Conservation (phyloP, 2,113 vertebrate species). For the Felis chaus region DNA sequence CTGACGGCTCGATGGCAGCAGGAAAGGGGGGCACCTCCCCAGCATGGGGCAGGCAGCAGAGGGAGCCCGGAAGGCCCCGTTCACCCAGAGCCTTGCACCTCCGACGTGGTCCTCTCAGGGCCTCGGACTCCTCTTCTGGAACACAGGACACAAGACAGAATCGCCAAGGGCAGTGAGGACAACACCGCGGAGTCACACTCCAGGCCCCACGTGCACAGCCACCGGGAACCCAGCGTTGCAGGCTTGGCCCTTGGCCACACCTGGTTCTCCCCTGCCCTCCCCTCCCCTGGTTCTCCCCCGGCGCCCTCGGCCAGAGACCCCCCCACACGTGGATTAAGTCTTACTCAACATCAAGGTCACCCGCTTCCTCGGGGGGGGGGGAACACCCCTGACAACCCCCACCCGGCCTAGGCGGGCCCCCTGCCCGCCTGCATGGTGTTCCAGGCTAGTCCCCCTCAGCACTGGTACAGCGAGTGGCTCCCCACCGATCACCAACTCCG, state of each 20-base stretch:
- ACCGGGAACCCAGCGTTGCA: background rate
- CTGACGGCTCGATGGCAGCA: background rate
- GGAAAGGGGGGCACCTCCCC: background rate
- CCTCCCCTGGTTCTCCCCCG: background rate
- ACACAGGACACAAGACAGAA: background rate
- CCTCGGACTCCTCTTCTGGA: background rate
- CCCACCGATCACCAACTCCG: background rate
- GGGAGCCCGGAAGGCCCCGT: background rate
- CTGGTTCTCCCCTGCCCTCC: background rate
- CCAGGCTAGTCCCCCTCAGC: background rate
- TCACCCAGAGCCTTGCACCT: background rate
- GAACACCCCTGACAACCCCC: background rate
- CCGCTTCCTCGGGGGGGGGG: background rate
- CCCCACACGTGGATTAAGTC: too few relatives aligned
- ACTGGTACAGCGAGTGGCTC: background rate
- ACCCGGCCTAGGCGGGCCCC: background rate
- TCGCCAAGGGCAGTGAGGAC: background rate
- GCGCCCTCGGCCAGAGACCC: background rate
- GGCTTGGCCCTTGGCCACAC: background rate
- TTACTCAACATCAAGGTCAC: background rate
- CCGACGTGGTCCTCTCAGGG: background rate
- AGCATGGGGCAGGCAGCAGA: rapidly evolving
- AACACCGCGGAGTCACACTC: background rate
- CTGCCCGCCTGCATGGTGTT: background rate
- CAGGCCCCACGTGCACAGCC: background rate